Percentiles rank a stretch among this genome's conserved stretches.
Conservation (phyloP, 2,797 vertebrate genomes). For the Hapalemur alaotrensis region DNA sequence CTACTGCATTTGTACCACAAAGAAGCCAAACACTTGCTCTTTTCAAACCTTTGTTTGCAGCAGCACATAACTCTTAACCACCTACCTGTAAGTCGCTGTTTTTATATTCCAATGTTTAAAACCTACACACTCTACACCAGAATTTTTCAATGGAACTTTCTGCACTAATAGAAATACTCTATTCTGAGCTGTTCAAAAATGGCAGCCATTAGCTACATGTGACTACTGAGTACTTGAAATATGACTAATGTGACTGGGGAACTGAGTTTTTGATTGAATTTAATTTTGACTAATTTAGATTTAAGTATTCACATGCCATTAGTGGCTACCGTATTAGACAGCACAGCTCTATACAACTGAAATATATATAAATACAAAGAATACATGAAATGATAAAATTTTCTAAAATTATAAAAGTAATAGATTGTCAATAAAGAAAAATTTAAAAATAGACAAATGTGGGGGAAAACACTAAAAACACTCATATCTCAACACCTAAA, state of each 20-base stretch:
- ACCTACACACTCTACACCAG: background rate
- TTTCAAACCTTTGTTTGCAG: background rate
- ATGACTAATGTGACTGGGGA: background rate
- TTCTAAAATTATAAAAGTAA: constrained; percentile 19
- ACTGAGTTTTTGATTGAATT: background rate
- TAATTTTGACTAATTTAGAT: background rate
- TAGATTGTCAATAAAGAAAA: background rate
- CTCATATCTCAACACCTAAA: background rate
- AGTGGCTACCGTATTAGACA: background rate
- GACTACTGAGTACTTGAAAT: background rate
- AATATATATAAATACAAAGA: background rate
- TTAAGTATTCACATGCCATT: background rate
- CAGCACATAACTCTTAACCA: background rate
- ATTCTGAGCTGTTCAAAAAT: background rate
- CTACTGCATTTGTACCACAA: background rate
- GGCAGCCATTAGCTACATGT: background rate
- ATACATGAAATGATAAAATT: background rate
- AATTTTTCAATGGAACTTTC: background rate
- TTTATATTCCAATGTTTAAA: constrained; percentile 1
- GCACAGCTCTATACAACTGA: background rate
- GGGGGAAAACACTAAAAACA: background rate
- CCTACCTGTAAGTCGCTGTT: background rate
- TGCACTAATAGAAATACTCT: background rate
- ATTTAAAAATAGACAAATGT: background rate
- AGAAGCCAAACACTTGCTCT: background rate